Evolutionary conservation across 2,888 invertebrate species (phyloP), one percentile per base, ranked within the genome.

Genomic region (Dorcus hopei): DNA sequence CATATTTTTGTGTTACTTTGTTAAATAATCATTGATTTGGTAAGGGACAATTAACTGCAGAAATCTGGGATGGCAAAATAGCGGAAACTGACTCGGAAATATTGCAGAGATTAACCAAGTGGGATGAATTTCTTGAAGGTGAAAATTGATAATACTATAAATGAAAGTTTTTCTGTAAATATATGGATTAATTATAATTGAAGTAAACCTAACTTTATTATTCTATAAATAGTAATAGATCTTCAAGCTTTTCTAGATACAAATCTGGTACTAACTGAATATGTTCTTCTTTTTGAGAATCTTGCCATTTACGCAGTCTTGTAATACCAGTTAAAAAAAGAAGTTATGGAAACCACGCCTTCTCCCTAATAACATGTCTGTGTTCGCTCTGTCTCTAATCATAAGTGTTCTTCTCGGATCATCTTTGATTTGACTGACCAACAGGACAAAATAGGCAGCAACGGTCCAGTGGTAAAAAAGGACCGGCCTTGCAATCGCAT

Each of bases 41-140:
- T 7, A 89, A 95, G 74, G 82, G 93, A 41, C 86, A 90, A 77
- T 84, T 99, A 33, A 85, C 84, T 3, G 97, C 96, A 3, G 90
- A 90, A 74, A 87, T 91, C 63, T 98, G 95, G 94, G 97, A 99
- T 80, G 98, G 98, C 14, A 90, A 90, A 77, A 87, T 96, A 70
- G 87, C 87, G 54, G 98, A 98, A 81, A 95, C 96, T 0, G 95
- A 94, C 73, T 89, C 90, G 49, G 92, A 97, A 75, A 86, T 88
- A 26, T 86, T 87, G 62, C 86, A 90, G 61, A 83, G 98, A 61
- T 79, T 96, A 56, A 85, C 87, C 50, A 90, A 93, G 65, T 99
- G 97, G 97, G 91, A 90, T 69, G 84, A 90, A 68, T 95, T 87
- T 79, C 80, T 95, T 68, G 89, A 90, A 63, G 86, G 57, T 58